Evolutionary conservation across 2,113 vertebrate genomes (phyloP).

Genomic region (Zonotrichia leucophrys): DNA sequence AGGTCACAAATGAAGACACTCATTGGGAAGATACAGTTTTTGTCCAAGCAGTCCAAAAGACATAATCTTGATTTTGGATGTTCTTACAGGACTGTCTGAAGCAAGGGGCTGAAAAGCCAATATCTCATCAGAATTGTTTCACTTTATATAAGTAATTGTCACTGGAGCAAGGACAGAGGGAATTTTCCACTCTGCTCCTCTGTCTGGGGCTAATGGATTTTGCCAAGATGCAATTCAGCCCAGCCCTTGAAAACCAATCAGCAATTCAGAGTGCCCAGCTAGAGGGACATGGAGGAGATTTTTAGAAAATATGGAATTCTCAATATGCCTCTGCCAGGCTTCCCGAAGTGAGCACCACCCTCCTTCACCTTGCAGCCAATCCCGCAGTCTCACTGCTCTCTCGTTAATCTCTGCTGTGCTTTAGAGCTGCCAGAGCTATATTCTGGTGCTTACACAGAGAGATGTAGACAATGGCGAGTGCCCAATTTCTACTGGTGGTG

Average conservation of each 20-base stretch:
- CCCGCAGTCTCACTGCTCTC: background rate
- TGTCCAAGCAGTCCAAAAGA: background rate
- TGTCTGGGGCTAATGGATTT: background rate
- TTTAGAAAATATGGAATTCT: background rate
- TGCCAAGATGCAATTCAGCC: background rate
- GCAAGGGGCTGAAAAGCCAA: background rate
- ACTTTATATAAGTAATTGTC: background rate
- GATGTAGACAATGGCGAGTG: background rate
- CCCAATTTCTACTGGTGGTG: background rate
- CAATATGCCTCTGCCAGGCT: background rate
- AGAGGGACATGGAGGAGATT: background rate
- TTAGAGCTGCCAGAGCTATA: background rate
- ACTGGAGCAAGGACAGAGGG: background rate
- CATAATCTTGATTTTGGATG: background rate
- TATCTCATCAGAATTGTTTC: background rate
- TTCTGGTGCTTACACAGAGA: background rate
- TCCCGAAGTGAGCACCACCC: background rate
- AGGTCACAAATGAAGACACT: background rate
- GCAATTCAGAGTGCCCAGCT: background rate
- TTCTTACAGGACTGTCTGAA: background rate
- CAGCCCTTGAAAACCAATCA: background rate
- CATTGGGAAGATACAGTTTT: background rate
- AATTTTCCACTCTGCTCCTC: conserved; percentile 1
- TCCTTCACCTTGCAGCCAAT: background rate
- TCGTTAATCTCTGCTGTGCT: background rate